phyloP scores from a whole-genome alignment of 2,113 vertebrate species.

The Aegotheles bennettii region DNA sequence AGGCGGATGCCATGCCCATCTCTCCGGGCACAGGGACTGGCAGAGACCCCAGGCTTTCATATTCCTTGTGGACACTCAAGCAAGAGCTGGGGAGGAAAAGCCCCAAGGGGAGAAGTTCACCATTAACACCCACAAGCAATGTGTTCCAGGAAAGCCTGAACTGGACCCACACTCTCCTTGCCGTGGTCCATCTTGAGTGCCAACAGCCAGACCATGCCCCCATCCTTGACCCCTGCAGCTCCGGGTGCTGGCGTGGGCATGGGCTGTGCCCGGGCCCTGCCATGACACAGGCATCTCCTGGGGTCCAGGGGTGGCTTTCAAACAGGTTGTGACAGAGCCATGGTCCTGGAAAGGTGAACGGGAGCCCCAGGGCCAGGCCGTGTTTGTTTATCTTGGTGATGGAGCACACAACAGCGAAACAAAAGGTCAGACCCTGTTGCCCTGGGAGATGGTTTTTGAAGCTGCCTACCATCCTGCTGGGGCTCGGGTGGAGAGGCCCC shows the following conservation, averaged over 20 bases:
- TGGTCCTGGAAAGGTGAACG: slow-evolving; percentile 54
- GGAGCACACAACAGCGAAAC: slow-evolving; percentile 32
- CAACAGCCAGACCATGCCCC: neutral
- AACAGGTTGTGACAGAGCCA: slow-evolving; percentile 58
- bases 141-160: neutral
- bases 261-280: neutral
- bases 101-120: neutral
- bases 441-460: slow-evolving; percentile 66
- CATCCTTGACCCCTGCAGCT: neutral
- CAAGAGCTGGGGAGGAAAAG: neutral
- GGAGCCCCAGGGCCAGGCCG: slow-evolving; percentile 47
- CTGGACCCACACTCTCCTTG: neutral
- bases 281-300: neutral
- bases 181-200: neutral
- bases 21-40: neutral
- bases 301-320: neutral
- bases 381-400: slow-evolving; percentile 55
- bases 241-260: fast-evolving
- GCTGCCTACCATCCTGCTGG: slow-evolving; percentile 16
- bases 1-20: fast-evolving
- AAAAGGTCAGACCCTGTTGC: slow-evolving; percentile 67
- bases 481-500: neutral
- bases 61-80: neutral
- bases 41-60: neutral
- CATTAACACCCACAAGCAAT: neutral